Percentiles rank a stretch among this genome's conserved stretches.
phyloP scores from a whole-genome alignment of 53 echinoderm and acorn worm species.

The Arbacia lixula region DNA sequence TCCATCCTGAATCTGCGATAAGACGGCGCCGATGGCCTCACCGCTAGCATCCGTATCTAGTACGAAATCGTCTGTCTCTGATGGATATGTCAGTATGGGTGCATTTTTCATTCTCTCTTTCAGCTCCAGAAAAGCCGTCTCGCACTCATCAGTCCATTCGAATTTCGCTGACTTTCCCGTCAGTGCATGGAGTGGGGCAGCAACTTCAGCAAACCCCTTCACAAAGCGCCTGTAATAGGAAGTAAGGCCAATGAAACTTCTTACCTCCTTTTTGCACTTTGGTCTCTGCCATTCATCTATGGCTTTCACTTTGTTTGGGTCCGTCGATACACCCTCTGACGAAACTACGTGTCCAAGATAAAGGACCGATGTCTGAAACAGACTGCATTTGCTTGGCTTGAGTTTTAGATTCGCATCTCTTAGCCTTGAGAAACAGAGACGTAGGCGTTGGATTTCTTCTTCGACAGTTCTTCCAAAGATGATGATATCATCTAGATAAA shows the following conservation, averaged over 20 bases:
- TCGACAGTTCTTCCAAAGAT: constrained; percentile 52
- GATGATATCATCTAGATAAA: constrained; percentile 64
- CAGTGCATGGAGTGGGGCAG: constrained; percentile 49
- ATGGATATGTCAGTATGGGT: constrained; percentile 50
- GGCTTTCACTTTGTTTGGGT: constrained; percentile 26
- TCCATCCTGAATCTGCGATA: constrained; percentile 50
- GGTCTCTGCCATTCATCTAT: constrained; percentile 48
- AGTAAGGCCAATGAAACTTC: constrained; percentile 55
- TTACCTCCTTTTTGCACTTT: constrained; percentile 30
- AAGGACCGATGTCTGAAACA: constrained; percentile 12
- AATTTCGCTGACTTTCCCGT: constrained; percentile 30
- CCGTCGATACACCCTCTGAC: constrained; percentile 35
- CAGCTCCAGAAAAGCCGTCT: constrained; percentile 37
- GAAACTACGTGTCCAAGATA: constrained; percentile 56
- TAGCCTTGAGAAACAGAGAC: constrained; percentile 22
- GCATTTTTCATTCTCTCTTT: constrained; percentile 12
- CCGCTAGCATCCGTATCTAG: constrained; percentile 69
- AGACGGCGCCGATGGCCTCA: constrained; percentile 54
- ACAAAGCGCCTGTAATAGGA: constrained; percentile 56
- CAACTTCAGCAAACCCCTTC: constrained; percentile 42
- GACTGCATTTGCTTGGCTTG: constrained; percentile 48
- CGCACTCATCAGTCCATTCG: constrained; percentile 17
- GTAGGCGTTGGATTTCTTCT: constrained; percentile 47
- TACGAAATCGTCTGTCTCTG: constrained; percentile 6
- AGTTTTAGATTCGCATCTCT: constrained; percentile 42